phyloP scores from a whole-genome alignment of 2,888 invertebrate genomes.

The Tiphia femorata region DNA sequence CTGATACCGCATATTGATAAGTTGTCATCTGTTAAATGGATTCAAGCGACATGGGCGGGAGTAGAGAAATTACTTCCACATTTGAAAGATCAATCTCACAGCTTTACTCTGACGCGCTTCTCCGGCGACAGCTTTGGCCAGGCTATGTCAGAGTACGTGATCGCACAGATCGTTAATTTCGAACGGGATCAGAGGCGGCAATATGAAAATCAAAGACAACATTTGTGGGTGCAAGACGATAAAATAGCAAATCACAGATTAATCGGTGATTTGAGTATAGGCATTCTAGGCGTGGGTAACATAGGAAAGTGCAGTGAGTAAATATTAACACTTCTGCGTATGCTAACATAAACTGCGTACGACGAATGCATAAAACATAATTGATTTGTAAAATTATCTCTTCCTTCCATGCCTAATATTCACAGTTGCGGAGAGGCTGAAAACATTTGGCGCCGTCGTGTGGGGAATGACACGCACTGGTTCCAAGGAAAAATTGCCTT shows the following conservation, averaged over 20 bases:
- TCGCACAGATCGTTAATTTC: constrained; percentile 69
- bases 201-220: constrained; percentile 61
- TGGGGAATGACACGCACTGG: constrained; percentile 62
- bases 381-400: too few relatives aligned
- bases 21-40: constrained; percentile 67
- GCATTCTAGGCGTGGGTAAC: constrained; percentile 72
- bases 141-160: constrained; percentile 71
- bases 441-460: constrained; percentile 68
- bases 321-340: background rate
- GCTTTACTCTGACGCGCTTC: constrained; percentile 66
- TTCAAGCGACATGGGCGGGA: constrained; percentile 71
- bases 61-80: constrained; percentile 59
- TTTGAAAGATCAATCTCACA: constrained; percentile 46
- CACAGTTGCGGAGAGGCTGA: constrained; percentile 68
- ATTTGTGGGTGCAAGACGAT: constrained; percentile 60
- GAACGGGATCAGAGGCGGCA: constrained; percentile 68
- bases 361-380: too few relatives aligned
- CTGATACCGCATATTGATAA: constrained; percentile 63
- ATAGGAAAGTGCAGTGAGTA: constrained; percentile 70
- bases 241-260: constrained; percentile 63
- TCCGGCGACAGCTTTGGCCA: constrained; percentile 68
- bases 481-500: constrained; percentile 32
- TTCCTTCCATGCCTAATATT: too few relatives aligned
- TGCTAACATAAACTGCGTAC: too few relatives aligned
- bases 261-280: constrained; percentile 70